Conservation (phyloP, 2,113 vertebrate species). For the Sylvia atricapilla region DNA sequence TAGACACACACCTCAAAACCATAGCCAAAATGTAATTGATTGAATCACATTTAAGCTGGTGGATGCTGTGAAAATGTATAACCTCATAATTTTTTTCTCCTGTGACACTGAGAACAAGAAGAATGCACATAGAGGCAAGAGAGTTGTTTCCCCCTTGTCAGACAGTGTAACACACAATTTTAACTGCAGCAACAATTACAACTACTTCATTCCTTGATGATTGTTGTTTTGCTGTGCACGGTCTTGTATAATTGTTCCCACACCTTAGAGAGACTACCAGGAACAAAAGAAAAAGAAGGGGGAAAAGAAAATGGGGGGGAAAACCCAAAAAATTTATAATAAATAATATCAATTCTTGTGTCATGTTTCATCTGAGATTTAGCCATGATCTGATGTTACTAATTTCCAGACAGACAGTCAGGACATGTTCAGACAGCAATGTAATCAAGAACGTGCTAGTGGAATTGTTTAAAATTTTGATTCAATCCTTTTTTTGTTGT, state of each 20-base stretch:
- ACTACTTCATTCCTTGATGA: neutral
- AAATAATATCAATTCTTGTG: neutral
- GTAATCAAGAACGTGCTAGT: neutral
- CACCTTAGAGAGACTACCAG: neutral
- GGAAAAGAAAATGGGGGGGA: fast-evolving
- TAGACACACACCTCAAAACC: neutral
- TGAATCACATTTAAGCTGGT: neutral
- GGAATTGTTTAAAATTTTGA: neutral
- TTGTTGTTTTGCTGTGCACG: neutral
- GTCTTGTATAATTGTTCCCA: neutral
- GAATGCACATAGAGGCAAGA: neutral
- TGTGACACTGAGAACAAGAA: neutral
- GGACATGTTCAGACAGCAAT: neutral
- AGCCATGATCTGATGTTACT: neutral
- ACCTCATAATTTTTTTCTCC: neutral
- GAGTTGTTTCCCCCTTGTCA: neutral
- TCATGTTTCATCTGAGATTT: neutral
- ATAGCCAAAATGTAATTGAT: neutral
- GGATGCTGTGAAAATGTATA: neutral
- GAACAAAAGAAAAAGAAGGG: neutral
- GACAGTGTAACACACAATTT: neutral
- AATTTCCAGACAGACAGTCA: neutral
- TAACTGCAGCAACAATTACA: neutral
- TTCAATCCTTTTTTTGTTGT: neutral
- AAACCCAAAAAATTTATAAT: neutral